Conservation (phyloP, 1,140 invertebrate species). For the Aphidius ervi region DNA sequence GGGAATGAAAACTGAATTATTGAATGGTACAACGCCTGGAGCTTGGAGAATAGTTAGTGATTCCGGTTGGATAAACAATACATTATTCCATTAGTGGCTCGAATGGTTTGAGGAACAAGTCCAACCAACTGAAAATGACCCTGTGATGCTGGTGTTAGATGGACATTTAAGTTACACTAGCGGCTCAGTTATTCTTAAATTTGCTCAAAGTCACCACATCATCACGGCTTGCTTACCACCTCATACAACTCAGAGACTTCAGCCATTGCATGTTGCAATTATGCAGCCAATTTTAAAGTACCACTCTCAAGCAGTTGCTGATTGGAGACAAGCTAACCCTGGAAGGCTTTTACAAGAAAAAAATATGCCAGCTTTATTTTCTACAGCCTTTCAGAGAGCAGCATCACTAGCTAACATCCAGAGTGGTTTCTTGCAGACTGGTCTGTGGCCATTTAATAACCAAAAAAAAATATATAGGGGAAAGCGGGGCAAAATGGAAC, state of each 20-base stretch:
- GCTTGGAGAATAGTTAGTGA: constrained; percentile 16
- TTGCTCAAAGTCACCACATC: constrained; percentile 33
- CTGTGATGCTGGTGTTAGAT: constrained; percentile 37
- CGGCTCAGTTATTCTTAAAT: constrained; percentile 29
- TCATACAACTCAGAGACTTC: constrained; percentile 33
- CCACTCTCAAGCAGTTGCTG: constrained; percentile 29
- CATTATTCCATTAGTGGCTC: constrained; percentile 30
- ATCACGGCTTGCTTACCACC: constrained; percentile 32
- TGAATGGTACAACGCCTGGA: constrained; percentile 28
- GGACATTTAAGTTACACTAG: constrained; percentile 31
- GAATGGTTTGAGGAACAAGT: constrained; percentile 34
- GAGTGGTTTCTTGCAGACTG: constrained; percentile 37
- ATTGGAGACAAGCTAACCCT: constrained; percentile 32
- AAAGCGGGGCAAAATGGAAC: too few relatives aligned
- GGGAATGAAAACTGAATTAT: constrained; percentile 23
- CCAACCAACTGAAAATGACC: constrained; percentile 29
- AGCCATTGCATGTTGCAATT: constrained; percentile 39
- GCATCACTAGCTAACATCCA: constrained; percentile 39
- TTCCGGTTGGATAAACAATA: constrained; percentile 30
- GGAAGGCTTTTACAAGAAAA: constrained; percentile 29
- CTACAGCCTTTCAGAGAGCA: constrained; percentile 37
- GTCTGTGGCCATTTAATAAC: constrained; percentile 41
- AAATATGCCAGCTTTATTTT: constrained; percentile 32
- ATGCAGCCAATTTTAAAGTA: constrained; percentile 38
- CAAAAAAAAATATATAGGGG: too few relatives aligned